Evolutionary conservation across 2,888 invertebrate species (phyloP).

Genomic region (Diarsia rubi): DNA sequence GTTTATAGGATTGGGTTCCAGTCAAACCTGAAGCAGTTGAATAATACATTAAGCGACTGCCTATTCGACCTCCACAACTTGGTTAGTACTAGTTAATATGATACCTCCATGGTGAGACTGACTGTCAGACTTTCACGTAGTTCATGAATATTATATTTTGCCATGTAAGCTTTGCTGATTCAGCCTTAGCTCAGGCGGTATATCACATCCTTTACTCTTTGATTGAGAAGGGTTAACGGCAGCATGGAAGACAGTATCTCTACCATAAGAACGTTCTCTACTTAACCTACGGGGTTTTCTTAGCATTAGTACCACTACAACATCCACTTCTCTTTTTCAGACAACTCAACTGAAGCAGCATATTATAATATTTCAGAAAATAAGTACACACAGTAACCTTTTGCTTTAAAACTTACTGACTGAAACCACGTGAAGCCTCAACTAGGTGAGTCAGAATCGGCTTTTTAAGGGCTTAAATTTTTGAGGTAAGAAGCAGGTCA

Average conservation of each 20-base stretch:
- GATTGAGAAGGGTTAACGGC: background rate
- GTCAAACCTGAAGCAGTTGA: too few relatives aligned
- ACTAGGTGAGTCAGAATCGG: slow-evolving; percentile 23
- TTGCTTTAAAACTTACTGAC: slow-evolving; percentile 1
- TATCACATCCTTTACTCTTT: background rate
- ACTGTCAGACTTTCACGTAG: too few relatives aligned
- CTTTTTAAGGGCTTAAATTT: slow-evolving; percentile 14
- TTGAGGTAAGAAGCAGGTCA: slow-evolving; percentile 8
- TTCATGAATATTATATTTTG: too few relatives aligned
- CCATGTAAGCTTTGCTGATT: too few relatives aligned
- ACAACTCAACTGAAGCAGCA: background rate
- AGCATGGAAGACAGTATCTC: background rate
- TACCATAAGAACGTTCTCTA: background rate
- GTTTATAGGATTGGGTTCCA: too few relatives aligned
- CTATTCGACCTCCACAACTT: too few relatives aligned
- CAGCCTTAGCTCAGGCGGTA: too few relatives aligned
- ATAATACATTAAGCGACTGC: too few relatives aligned
- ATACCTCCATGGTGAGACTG: too few relatives aligned
- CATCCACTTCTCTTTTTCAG: background rate
- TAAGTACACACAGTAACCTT: background rate
- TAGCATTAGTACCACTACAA: background rate
- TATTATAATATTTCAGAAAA: background rate
- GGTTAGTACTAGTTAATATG: too few relatives aligned
- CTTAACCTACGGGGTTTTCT: background rate
- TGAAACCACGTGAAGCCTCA: background rate